These are phyloP conservation scores for Sphyrna mokarran DNA, from an alignment of 2,113 vertebrate species.

Conservation along the genomic window DNA sequence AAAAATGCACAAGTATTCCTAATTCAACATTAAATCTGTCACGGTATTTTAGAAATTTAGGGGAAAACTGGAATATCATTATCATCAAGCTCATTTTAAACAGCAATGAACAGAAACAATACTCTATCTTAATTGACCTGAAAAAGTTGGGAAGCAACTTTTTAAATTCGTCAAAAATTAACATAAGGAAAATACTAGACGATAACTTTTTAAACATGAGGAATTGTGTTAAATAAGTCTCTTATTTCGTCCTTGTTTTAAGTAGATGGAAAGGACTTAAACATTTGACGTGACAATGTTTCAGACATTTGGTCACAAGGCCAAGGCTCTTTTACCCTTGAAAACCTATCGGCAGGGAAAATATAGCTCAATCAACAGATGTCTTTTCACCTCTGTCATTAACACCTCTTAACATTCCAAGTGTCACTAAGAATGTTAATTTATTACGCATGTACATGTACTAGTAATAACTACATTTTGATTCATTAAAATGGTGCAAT, in stretches of 20 bases:
- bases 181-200: background rate
- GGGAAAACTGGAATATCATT: background rate
- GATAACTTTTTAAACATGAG: background rate
- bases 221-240: background rate
- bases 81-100: background rate
- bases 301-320: slow-evolving; percentile 25
- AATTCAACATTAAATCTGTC: background rate
- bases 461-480: slow-evolving; percentile 17
- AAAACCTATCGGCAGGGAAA: slow-evolving; percentile 27
- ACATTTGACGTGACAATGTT: slow-evolving; percentile 12
- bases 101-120: background rate
- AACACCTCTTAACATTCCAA: slow-evolving; percentile 37
- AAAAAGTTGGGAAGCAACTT: background rate
- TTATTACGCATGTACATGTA: slow-evolving; percentile 30
- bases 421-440: slow-evolving; percentile 32
- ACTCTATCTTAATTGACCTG: background rate
- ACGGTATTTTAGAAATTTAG: background rate
- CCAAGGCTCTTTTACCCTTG: background rate
- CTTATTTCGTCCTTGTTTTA: background rate
- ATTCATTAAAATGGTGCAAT: slow-evolving; percentile 25
- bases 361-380: slow-evolving; percentile 32
- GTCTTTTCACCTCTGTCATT: slow-evolving; percentile 36
- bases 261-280: background rate
- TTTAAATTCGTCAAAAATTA: background rate
- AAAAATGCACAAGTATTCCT: background rate